phyloP scores from a whole-genome alignment of 2,888 invertebrate species.

The Synanthedon formicaeformis region DNA sequence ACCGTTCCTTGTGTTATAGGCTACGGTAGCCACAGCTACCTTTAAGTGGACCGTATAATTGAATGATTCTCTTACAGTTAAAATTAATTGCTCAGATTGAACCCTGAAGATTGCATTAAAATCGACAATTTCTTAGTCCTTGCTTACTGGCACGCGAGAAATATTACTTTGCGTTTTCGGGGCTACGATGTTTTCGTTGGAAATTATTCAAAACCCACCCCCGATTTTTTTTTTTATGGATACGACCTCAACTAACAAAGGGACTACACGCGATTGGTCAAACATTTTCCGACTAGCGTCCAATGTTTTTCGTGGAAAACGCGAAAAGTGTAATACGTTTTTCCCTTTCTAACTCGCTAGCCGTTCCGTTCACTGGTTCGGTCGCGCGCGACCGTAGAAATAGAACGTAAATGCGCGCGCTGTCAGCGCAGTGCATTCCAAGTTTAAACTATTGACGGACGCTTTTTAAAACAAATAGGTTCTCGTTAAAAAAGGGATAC shows the following conservation, averaged over 20 bases:
- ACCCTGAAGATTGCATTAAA: too few relatives aligned
- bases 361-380: constrained; percentile 26
- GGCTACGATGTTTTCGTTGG: too few relatives aligned
- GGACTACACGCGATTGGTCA: constrained; percentile 35
- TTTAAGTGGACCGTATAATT: too few relatives aligned
- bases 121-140: too few relatives aligned
- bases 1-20: too few relatives aligned
- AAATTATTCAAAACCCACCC: too few relatives aligned
- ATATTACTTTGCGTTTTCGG: too few relatives aligned
- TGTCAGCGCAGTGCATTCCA: constrained; percentile 59
- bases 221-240: background rate
- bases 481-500: constrained; percentile 11
- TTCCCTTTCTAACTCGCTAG: constrained; percentile 26
- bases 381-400: constrained; percentile 43
- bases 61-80: too few relatives aligned
- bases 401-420: constrained; percentile 21
- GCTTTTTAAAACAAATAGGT: constrained; percentile 28
- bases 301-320: constrained; percentile 43
- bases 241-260: constrained; percentile 6
- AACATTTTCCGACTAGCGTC: constrained; percentile 27
- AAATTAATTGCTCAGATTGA: too few relatives aligned
- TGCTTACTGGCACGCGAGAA: too few relatives aligned
- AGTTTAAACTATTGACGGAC: constrained; percentile 57
- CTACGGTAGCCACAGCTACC: too few relatives aligned
- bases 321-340: constrained; percentile 33